phyloP scores from a whole-genome alignment of 2,888 invertebrate genomes.

The Hylaea fasciaria region DNA sequence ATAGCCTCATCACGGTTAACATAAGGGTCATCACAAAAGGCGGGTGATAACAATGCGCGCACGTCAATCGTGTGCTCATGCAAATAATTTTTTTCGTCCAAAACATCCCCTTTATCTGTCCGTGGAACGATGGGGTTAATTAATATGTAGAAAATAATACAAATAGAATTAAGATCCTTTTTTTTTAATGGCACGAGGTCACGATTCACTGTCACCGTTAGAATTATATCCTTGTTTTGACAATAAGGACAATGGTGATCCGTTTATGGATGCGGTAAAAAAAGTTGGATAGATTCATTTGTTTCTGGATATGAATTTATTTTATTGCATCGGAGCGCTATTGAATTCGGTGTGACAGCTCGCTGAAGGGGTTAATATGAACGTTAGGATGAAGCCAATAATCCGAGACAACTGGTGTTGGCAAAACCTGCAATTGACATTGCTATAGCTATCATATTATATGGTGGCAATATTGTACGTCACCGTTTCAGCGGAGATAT shows the following conservation, averaged over 20 bases:
- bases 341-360: conserved; percentile 81
- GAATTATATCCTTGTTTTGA: conserved; percentile 79
- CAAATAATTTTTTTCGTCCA: conserved; percentile 82
- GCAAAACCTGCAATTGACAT: conserved; percentile 80
- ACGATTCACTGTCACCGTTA: conserved; percentile 80
- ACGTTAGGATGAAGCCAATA: conserved; percentile 81
- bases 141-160: conserved; percentile 82
- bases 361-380: conserved; percentile 83
- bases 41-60: conserved; percentile 82
- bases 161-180: conserved; percentile 78
- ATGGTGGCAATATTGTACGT: conserved; percentile 31
- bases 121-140: conserved; percentile 81
- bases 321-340: conserved; percentile 68
- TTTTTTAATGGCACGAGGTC: conserved; percentile 79
- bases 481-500: conserved; percentile 7
- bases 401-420: conserved; percentile 81
- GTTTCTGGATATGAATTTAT: conserved; percentile 76
- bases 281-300: conserved; percentile 64
- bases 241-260: conserved; percentile 60
- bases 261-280: conserved; percentile 69
- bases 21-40: conserved; percentile 85
- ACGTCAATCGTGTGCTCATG: conserved; percentile 85
- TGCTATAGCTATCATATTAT: conserved; percentile 65
- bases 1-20: conserved; percentile 68
- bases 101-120: conserved; percentile 82